These are phyloP conservation scores for Heterodera carotae DNA, from an alignment of 1,140 invertebrate genomes.

Conservation along the genomic window DNA sequence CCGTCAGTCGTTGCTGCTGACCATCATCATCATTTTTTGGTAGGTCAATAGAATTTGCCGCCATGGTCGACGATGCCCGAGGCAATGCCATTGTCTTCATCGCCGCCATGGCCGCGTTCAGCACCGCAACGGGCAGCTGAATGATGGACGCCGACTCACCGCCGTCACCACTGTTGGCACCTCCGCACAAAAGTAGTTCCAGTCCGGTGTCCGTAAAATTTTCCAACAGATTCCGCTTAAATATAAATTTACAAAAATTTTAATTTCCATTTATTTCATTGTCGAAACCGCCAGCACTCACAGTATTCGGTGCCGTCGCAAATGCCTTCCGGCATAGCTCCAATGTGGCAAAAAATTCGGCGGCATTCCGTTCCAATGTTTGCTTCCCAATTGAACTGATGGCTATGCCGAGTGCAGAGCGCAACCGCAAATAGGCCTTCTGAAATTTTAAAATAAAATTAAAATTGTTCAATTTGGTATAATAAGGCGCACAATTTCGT, in stretches of 20 bases:
- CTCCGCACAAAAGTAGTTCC: neutral
- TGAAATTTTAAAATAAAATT: neutral
- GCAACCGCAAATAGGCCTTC: neutral
- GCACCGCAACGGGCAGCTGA: neutral
- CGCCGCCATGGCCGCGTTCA: neutral
- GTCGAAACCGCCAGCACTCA: neutral
- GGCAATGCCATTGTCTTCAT: neutral
- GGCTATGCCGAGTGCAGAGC: neutral
- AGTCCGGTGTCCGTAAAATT: neutral
- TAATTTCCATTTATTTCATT: too few species aligned
- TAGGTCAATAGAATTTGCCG: neutral
- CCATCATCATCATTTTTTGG: too few species aligned
- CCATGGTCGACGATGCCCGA: too few species aligned
- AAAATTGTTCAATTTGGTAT: neutral
- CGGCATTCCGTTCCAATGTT: neutral
- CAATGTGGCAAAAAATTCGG: conserved; percentile 12
- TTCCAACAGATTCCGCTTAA: neutral
- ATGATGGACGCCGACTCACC: neutral
- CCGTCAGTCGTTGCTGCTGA: neutral
- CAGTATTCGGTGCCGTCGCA: neutral
- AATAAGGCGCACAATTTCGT: neutral
- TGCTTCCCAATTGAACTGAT: conserved; percentile 6
- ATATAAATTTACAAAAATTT: neutral
- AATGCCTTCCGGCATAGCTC: neutral
- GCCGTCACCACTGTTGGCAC: neutral